Conservation (phyloP, 2,113 vertebrate species). For the Oriolus oriolus region DNA sequence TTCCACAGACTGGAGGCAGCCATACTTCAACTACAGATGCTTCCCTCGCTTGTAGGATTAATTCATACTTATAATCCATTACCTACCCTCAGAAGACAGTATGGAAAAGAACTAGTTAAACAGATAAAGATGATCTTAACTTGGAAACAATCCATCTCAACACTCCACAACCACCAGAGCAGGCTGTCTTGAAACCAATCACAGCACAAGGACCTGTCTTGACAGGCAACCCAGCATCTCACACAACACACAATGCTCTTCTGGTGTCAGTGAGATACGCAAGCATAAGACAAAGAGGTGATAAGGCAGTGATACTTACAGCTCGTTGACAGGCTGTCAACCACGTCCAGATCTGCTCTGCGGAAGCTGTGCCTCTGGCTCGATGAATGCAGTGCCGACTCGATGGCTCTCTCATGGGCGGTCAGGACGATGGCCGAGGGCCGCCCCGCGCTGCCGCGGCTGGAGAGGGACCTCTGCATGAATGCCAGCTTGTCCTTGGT, state of each 20-base stretch:
- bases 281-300: slow-evolving; percentile 24
- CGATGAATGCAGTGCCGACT: slow-evolving; percentile 64
- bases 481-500: slow-evolving; percentile 79
- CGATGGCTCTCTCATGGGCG: slow-evolving; percentile 66
- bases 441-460: slow-evolving; percentile 31
- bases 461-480: slow-evolving; percentile 75
- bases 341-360: slow-evolving; percentile 53
- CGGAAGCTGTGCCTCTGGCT: slow-evolving; percentile 35
- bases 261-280: background rate
- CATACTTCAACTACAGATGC: background rate
- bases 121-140: background rate
- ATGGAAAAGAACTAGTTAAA: background rate
- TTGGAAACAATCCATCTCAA: background rate
- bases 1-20: background rate
- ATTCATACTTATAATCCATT: background rate
- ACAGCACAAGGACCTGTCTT: background rate
- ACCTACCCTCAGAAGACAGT: background rate
- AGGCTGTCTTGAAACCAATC: background rate
- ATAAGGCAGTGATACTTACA: slow-evolving; percentile 72
- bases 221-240: background rate
- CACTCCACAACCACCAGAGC: background rate
- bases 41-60: background rate
- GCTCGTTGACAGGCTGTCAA: slow-evolving; percentile 67
- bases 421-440: slow-evolving; percentile 66
- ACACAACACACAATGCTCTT: background rate